Conservation (phyloP, 2,797 vertebrate species). For the Silurus aristotelis region DNA sequence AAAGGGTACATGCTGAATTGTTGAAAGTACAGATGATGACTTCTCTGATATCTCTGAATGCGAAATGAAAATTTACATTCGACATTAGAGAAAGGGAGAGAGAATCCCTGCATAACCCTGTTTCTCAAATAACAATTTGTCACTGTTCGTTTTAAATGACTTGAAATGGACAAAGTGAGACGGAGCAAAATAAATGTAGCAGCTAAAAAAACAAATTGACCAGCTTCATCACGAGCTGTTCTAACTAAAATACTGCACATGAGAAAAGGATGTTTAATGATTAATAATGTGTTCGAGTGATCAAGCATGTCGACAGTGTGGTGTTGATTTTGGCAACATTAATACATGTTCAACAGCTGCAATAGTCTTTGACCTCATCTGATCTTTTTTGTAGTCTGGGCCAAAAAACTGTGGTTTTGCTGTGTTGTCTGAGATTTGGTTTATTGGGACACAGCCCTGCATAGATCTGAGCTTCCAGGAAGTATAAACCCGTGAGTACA, state of each 20-base stretch:
- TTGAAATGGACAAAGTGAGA: neutral
- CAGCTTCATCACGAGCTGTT: neutral
- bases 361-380: constrained; percentile 54
- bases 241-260: neutral
- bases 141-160: neutral
- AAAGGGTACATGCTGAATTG: neutral
- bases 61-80: neutral
- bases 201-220: neutral
- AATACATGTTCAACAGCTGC: constrained; percentile 40
- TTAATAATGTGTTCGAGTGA: constrained; percentile 22
- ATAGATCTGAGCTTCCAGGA: constrained; percentile 48
- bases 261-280: neutral
- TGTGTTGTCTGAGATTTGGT: constrained; percentile 36
- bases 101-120: constrained; percentile 1
- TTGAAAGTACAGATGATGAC: neutral
- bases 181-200: neutral
- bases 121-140: neutral
- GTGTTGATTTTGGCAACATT: constrained; percentile 51
- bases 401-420: constrained; percentile 50
- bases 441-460: constrained; percentile 54
- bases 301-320: constrained; percentile 13
- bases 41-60: neutral
- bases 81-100: neutral
- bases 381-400: constrained; percentile 41
- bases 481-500: constrained; percentile 32